Conservation (phyloP, 1,140 invertebrate genomes). For the Zaprionus kolodkinae region DNA sequence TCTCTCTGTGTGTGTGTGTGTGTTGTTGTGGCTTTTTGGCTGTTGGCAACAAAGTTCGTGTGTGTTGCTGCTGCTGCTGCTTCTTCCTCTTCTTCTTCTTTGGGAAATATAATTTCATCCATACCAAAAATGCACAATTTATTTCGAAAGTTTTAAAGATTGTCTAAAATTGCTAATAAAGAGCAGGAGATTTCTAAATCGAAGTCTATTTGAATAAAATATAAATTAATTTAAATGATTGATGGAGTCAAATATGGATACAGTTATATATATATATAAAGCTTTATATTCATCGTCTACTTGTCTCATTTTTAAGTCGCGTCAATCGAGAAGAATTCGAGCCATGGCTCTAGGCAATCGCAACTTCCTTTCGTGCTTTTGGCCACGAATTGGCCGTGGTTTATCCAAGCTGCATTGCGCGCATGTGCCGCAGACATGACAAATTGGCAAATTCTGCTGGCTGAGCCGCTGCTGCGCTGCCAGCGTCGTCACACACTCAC, state of each 20-base stretch:
- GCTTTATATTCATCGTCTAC: too few relatives aligned
- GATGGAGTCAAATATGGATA: not conserved
- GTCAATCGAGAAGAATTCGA: constrained; percentile 6
- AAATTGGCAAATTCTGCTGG: constrained; percentile 41
- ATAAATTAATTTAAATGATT: constrained; percentile 5
- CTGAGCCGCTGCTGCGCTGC: constrained; percentile 31
- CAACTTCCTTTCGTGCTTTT: constrained; percentile 70
- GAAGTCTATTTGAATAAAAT: constrained; percentile 16
- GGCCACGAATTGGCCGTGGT: constrained; percentile 35
- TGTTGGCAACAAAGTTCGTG: constrained; percentile 36
- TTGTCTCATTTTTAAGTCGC: not conserved
- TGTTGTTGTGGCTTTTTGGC: constrained; percentile 44
- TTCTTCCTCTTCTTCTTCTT: constrained; percentile 28
- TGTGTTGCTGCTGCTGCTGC: constrained; percentile 15
- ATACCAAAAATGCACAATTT: constrained; percentile 51
- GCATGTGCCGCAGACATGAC: constrained; percentile 53
- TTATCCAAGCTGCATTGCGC: constrained; percentile 46
- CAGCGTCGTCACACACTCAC: constrained; percentile 71
- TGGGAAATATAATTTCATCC: constrained; percentile 48
- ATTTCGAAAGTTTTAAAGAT: constrained; percentile 57
- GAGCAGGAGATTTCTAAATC: constrained; percentile 14
- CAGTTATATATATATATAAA: too few relatives aligned
- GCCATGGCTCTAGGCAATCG: not conserved
- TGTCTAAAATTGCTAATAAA: constrained; percentile 10
- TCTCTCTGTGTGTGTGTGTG: constrained; percentile 44